Conservation (phyloP, 2,888 invertebrate species). For the Globia sparganii region DNA sequence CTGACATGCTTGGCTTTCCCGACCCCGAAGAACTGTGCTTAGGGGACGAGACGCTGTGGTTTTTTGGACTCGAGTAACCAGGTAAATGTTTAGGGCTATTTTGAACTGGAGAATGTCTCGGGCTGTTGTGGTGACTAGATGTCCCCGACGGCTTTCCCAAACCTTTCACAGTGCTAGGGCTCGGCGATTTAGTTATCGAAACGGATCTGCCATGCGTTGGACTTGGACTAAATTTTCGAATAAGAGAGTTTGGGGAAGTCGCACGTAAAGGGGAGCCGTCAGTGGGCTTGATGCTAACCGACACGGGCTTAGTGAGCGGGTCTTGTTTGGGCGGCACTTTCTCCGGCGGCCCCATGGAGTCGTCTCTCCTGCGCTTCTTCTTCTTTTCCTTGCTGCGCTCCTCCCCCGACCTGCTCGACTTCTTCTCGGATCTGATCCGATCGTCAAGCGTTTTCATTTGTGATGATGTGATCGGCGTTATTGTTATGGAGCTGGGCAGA, state of each 20-base stretch:
- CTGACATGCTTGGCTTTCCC: conserved; percentile 97
- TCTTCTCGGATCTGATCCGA: conserved; percentile 86
- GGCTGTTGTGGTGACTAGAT: conserved; percentile 91
- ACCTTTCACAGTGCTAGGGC: conserved; percentile 84
- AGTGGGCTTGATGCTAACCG: conserved; percentile 93
- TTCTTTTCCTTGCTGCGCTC: conserved; percentile 92
- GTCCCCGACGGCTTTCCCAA: conserved; percentile 88
- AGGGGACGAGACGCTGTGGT: conserved; percentile 94
- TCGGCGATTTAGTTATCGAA: conserved; percentile 92
- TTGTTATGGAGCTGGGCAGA: conserved; percentile 95
- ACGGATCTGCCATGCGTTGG: conserved; percentile 92
- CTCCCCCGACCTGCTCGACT: conserved; percentile 85
- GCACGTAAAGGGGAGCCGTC: conserved; percentile 91
- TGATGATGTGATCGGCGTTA: conserved; percentile 94
- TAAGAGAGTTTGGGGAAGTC: conserved; percentile 92
- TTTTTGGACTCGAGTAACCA: conserved; percentile 94
- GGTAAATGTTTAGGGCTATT: conserved; percentile 94
- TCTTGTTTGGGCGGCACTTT: conserved; percentile 94
- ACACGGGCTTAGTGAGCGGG: conserved; percentile 92
- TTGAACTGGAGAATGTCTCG: conserved; percentile 94
- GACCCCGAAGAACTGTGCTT: conserved; percentile 94
- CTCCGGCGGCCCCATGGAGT: conserved; percentile 95
- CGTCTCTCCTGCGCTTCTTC: conserved; percentile 93
- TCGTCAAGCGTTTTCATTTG: conserved; percentile 89
- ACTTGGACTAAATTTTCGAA: conserved; percentile 93